A percentile compares a stretch with the other conserved stretches of the same genome.
Conservation (phyloP, 2,797 vertebrate genomes). For the Remorina albescens region DNA sequence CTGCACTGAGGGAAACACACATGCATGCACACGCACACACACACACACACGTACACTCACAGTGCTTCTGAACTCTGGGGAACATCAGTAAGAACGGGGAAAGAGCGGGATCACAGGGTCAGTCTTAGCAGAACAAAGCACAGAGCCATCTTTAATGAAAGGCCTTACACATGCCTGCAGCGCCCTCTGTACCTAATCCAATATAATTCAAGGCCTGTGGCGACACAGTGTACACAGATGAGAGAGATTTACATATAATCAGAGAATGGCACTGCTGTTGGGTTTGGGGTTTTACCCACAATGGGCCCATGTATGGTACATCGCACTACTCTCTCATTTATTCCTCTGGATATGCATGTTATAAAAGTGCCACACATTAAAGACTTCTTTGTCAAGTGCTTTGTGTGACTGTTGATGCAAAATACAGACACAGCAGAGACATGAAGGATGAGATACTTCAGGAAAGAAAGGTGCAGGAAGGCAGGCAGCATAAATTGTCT, state of each 20-base stretch:
- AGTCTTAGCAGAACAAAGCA: slow-evolving; percentile 31
- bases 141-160: slow-evolving; percentile 42
- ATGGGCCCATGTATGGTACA: slow-evolving; percentile 10
- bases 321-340: background rate
- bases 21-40: slow-evolving; percentile 9
- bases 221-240: slow-evolving; percentile 13
- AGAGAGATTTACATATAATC: slow-evolving; percentile 10
- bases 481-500: slow-evolving; percentile 6
- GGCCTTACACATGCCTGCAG: slow-evolving; percentile 42
- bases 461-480: background rate
- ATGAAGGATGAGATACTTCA: slow-evolving; percentile 11
- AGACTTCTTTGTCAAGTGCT: slow-evolving; percentile 7
- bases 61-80: slow-evolving; percentile 41
- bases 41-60: slow-evolving; percentile 8
- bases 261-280: slow-evolving; percentile 15
- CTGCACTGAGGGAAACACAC: slow-evolving; percentile 21
- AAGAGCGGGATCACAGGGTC: slow-evolving; percentile 28
- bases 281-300: slow-evolving; percentile 5
- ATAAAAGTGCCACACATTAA: slow-evolving; percentile 6
- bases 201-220: slow-evolving; percentile 20
- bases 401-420: background rate
- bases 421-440: background rate
- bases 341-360: background rate
- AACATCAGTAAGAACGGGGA: slow-evolving; percentile 14
- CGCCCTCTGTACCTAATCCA: slow-evolving; percentile 14